Evolutionary conservation across 2,113 vertebrate genomes (phyloP).

Genomic region (Chaetodon auriga): DNA sequence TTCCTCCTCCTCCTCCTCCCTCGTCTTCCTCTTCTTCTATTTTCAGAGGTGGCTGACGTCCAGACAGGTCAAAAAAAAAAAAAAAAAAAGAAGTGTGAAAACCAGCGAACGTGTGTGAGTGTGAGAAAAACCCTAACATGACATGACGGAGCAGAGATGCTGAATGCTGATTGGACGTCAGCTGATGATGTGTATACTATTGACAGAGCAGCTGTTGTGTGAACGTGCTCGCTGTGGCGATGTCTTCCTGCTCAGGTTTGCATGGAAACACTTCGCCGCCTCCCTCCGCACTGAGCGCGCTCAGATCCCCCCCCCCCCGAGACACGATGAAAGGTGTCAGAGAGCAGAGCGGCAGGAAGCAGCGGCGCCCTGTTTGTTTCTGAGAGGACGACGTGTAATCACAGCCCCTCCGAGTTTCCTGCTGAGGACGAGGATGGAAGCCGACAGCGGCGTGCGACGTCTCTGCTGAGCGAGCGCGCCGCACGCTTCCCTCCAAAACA

Average conservation of each 20-base stretch:
- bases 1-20: too few species aligned
- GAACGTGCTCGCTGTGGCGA: too few species aligned
- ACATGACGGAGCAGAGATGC: too few species aligned
- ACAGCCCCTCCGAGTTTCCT: conserved; percentile 7
- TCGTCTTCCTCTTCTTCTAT: neutral
- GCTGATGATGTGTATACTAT: too few species aligned
- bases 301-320: conserved; percentile 11
- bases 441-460: neutral
- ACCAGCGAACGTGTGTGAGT: too few species aligned
- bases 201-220: neutral
- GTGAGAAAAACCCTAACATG: too few species aligned
- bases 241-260: neutral
- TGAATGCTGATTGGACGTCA: too few species aligned
- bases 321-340: neutral
- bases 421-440: conserved; percentile 1
- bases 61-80: too few species aligned
- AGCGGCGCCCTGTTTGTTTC: neutral
- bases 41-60: neutral
- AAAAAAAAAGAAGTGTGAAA: too few species aligned
- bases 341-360: conserved; percentile 8
- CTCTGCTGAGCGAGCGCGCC: neutral
- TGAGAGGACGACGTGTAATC: conserved; percentile 20
- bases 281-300: neutral
- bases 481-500: neutral
- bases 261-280: neutral